A percentile compares a stretch with the other conserved stretches of the same genome.
Conservation (phyloP, 2,888 invertebrate genomes). For the Drosophila ezoana region DNA sequence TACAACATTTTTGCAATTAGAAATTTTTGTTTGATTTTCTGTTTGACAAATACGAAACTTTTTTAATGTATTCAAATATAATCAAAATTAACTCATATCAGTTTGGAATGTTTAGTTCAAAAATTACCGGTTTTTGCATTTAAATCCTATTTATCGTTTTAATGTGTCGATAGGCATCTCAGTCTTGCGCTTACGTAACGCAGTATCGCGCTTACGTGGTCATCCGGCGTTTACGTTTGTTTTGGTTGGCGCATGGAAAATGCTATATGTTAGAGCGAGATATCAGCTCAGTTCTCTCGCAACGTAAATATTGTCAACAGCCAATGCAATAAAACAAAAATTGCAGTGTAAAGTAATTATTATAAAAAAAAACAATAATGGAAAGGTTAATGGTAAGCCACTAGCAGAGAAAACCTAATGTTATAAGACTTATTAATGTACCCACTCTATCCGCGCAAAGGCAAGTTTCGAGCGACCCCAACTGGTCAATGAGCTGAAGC, state of each 20-base stretch:
- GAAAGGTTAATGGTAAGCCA: slow-evolving; percentile 46
- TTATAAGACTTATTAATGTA: background rate
- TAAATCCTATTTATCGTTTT: background rate
- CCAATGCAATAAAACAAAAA: slow-evolving; percentile 29
- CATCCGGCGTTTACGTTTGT: slow-evolving; percentile 27
- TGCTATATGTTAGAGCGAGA: slow-evolving; percentile 24
- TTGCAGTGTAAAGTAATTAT: slow-evolving; percentile 11
- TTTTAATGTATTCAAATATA: background rate
- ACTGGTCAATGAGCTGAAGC: slow-evolving; percentile 79
- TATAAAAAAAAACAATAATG: slow-evolving; percentile 23
- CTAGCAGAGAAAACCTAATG: too few species aligned
- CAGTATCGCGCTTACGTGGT: slow-evolving; percentile 26
- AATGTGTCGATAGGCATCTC: slow-evolving; percentile 12
- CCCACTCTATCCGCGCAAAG: slow-evolving; percentile 26
- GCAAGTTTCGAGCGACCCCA: slow-evolving; percentile 48
- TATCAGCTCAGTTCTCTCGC: background rate
- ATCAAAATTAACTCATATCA: background rate
- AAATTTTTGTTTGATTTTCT: background rate
- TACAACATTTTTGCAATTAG: background rate
- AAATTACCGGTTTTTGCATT: slow-evolving; percentile 11
- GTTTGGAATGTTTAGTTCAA: slow-evolving; percentile 1
- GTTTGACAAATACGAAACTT: background rate
- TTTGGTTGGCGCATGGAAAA: slow-evolving; percentile 19
- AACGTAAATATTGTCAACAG: slow-evolving; percentile 45
- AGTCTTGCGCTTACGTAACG: slow-evolving; percentile 10